Percentiles rank a stretch among this genome's conserved stretches.
Evolutionary conservation across 2,113 vertebrate species (phyloP).

Genomic region (Girardinichthys multiradiatus): DNA sequence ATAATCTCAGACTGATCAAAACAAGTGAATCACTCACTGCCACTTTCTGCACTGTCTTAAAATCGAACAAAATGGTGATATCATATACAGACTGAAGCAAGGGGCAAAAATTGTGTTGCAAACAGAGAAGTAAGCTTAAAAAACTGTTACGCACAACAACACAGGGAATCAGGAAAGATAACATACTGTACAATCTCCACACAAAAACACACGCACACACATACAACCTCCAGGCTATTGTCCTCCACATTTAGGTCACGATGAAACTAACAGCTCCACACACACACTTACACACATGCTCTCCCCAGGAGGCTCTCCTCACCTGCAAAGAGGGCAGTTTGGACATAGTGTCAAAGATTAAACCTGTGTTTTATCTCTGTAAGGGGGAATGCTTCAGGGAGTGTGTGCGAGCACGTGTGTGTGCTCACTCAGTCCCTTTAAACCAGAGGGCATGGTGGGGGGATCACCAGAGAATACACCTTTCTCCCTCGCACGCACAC

Average conservation of each 20-base stretch:
- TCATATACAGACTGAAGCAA: neutral
- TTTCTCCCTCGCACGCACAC: conserved; percentile 31
- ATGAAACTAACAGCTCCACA: conserved; percentile 61
- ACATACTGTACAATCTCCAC: conserved; percentile 36
- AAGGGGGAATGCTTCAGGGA: conserved; percentile 47
- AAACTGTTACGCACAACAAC: conserved; percentile 34
- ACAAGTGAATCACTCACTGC: neutral
- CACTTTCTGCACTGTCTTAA: neutral
- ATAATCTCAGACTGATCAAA: neutral
- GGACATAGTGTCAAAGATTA: conserved; percentile 85
- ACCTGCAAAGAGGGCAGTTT: conserved; percentile 85
- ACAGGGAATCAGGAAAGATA: conserved; percentile 41
- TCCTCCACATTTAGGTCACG: conserved; percentile 77
- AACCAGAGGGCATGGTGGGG: conserved; percentile 64
- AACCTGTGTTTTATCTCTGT: conserved; percentile 76
- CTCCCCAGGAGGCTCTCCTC: conserved; percentile 70
- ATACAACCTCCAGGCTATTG: conserved; percentile 70
- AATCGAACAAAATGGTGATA: neutral
- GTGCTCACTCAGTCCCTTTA: conserved; percentile 58
- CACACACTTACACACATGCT: conserved; percentile 46
- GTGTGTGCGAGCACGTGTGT: conserved; percentile 23
- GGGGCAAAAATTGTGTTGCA: conserved; percentile 9
- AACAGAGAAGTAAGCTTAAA: conserved; percentile 21
- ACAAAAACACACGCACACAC: conserved; percentile 48
- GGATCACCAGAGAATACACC: conserved; percentile 71